Base-by-base conservation (phyloP, 2,797 vertebrate species). In the Anabas testudineus region DNA sequence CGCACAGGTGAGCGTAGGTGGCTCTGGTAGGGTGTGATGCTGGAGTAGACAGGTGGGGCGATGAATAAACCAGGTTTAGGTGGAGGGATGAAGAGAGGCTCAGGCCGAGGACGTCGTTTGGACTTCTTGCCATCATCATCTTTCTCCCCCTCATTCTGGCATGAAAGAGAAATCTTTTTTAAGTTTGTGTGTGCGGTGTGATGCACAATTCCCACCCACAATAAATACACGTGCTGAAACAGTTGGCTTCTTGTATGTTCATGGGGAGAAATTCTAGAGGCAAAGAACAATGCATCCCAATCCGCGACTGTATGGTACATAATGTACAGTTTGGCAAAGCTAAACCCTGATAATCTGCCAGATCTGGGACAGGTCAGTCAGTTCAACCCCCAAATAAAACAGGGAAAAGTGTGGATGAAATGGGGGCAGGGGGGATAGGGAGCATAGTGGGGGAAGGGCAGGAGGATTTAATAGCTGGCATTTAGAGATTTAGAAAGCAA, bases 41-140 rank as follows among this genome's bases (percentile, higher is more conserved):
- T 97, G 84, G 96, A 95, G 93, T 99, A 99, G 67, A 96, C 86
- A 0, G 97, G 94, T 0, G 98, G 97, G 9, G 93, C 95, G 16
- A 98, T 97, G 87, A 99, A 97, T 1, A 95, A 93, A 86, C 95
- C 95, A 0, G 95, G 93, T 84, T 99, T 99, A 2, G 98, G 98
- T 5, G 97, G 96, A 3, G 98, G 98, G 91, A 99, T 99, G 93
- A 99, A 98, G 62, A 99, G 95, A 0, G 98, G 98, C 80, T 99
- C 97, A 0, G 98, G 98, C 47, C 98, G 91, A 0, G 97, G 97
- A 2, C 98, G 94, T 10, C 98, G 96, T 76, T 97, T 99, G 68
- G 93, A 94, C 89, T 99, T 99, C 74, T 96, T 95, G 67, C 82
- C 76, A 3, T 94, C 93, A 0, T 92, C 89, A 2, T 95, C 94